Percentiles rank a stretch among this genome's conserved stretches.
phyloP scores from a whole-genome alignment of 1,140 invertebrate species.

The Sipha flava region DNA sequence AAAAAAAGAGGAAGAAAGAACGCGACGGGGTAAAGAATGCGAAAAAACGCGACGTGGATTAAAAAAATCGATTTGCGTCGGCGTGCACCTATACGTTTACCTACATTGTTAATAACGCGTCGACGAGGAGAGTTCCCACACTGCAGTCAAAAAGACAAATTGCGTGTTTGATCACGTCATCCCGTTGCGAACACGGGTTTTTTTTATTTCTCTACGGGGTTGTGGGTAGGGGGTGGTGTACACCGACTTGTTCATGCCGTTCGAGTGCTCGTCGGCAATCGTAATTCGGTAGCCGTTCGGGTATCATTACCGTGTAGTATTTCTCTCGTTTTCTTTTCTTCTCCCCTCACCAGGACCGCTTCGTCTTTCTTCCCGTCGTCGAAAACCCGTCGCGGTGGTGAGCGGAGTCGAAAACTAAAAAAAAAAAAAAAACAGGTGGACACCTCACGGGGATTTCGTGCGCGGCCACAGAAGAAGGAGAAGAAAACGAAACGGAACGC shows the following conservation, averaged over 20 bases:
- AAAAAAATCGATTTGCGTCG: neutral
- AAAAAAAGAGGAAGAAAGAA: neutral
- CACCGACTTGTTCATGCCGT: neutral
- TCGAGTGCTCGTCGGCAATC: slow-evolving; percentile 10
- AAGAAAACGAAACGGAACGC: too few relatives aligned
- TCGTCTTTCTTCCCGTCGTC: neutral
- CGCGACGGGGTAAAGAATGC: neutral
- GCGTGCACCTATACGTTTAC: neutral
- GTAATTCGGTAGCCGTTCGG: slow-evolving; percentile 24
- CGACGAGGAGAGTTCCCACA: too few relatives aligned
- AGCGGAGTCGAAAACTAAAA: too few relatives aligned
- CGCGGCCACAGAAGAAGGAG: too few relatives aligned
- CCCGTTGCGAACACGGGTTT: too few relatives aligned
- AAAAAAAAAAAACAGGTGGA: slow-evolving; percentile 31
- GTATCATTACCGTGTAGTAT: too few relatives aligned
- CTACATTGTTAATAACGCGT: neutral
- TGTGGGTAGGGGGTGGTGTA: too few relatives aligned
- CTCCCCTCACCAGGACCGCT: too few relatives aligned
- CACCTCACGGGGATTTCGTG: neutral
- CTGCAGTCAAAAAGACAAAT: too few relatives aligned
- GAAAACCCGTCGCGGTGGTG: neutral
- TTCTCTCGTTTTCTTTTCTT: neutral
- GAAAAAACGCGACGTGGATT: too few relatives aligned
- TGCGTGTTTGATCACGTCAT: too few relatives aligned
- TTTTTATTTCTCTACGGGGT: too few relatives aligned